phyloP scores from a whole-genome alignment of 2,113 vertebrate species.

The Leptocoma aspasia region DNA sequence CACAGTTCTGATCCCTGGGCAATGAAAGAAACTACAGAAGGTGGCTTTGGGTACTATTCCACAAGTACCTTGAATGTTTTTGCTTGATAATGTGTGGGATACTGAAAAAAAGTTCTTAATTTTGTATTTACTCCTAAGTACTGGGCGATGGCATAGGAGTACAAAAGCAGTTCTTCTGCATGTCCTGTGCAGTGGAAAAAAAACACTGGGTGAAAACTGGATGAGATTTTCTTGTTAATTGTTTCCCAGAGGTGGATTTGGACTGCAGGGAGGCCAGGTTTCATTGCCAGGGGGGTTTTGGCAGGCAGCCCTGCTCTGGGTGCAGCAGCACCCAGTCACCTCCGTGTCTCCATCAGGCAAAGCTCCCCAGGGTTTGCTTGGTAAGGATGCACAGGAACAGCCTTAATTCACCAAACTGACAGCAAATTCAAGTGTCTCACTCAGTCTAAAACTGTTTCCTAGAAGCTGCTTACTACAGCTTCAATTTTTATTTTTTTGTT shows the following conservation, averaged over 20 bases:
- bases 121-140: background rate
- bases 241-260: background rate
- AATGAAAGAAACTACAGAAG: background rate
- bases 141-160: background rate
- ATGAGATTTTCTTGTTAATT: background rate
- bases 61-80: background rate
- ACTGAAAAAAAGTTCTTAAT: background rate
- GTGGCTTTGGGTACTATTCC: background rate
- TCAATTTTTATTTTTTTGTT: background rate
- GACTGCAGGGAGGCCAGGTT: background rate
- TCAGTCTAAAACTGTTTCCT: background rate
- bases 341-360: background rate
- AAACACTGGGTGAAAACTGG: background rate
- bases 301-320: background rate
- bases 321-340: fast-evolving
- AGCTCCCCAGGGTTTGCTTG: background rate
- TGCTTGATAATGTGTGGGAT: background rate
- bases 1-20: background rate
- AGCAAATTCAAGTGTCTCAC: background rate
- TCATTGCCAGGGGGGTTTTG: background rate
- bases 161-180: background rate
- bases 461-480: background rate
- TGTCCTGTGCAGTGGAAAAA: background rate
- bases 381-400: background rate
- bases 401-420: conserved; percentile 5